phyloP scores from a whole-genome alignment of 2,113 vertebrate species.

The Verasper variegatus region DNA sequence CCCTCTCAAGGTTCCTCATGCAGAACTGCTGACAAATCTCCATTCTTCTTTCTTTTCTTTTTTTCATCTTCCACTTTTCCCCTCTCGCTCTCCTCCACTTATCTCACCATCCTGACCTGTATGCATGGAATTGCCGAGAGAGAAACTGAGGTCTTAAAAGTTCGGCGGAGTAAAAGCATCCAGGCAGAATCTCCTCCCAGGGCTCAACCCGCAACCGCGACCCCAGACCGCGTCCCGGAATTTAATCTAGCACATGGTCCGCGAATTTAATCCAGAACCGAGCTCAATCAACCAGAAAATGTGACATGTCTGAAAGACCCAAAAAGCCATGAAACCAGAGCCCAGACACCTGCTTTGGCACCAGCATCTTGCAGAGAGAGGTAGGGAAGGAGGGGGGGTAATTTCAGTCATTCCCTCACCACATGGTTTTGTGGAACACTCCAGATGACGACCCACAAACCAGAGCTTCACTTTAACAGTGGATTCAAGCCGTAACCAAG shows the following conservation, averaged over 20 bases:
- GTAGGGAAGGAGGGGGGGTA: not conserved
- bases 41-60: not conserved
- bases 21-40: conserved; percentile 67
- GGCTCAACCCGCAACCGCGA: conserved; percentile 53
- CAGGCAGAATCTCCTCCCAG: conserved; percentile 46
- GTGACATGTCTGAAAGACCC: conserved; percentile 54
- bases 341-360: conserved; percentile 76
- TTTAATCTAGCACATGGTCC: conserved; percentile 58
- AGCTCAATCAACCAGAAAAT: conserved; percentile 64
- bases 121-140: conserved; percentile 24
- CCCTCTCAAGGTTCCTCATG: conserved; percentile 57
- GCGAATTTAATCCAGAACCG: conserved; percentile 60
- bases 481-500: conserved; percentile 19
- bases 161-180: conserved; percentile 41
- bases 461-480: conserved; percentile 43
- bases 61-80: not conserved
- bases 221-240: conserved; percentile 38
- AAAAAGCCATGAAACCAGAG: conserved; percentile 65
- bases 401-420: conserved; percentile 53
- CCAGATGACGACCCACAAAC: conserved; percentile 63
- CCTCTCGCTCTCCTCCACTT: conserved; percentile 29
- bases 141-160: conserved; percentile 40
- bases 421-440: conserved; percentile 52
- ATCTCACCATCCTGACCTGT: conserved; percentile 44
- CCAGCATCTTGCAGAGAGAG: not conserved